Evolutionary conservation across 2,888 invertebrate species (phyloP).

Genomic region (Arge pagana): DNA sequence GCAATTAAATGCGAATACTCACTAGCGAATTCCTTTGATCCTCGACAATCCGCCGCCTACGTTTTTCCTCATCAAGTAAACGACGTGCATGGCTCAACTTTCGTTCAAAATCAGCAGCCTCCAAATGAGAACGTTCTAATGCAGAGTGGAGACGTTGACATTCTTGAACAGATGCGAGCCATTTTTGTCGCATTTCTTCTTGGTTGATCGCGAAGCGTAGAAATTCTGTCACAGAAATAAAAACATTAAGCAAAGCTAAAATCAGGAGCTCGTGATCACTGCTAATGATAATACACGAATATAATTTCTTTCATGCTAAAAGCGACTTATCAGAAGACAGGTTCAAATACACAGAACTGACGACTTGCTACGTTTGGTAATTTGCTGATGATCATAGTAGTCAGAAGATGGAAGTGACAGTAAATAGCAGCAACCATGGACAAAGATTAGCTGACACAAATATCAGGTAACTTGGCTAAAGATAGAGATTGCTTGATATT

Average conservation of each 20-base stretch:
- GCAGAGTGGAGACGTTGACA: conserved; percentile 73
- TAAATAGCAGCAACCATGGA: no score
- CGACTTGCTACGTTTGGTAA: no score
- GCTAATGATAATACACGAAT: no score
- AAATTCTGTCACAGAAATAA: conserved; percentile 64
- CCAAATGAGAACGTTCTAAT: conserved; percentile 72
- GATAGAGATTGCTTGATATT: no score
- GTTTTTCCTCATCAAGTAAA: conserved; percentile 79
- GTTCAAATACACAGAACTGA: no score
- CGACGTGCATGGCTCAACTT: conserved; percentile 82
- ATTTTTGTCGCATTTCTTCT: conserved; percentile 72
- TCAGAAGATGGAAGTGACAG: no score
- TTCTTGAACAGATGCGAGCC: conserved; percentile 72
- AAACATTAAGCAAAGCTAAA: conserved; percentile 12
- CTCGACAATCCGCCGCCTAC: conserved; percentile 70
- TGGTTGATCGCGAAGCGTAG: conserved; percentile 73
- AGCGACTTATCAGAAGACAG: no score
- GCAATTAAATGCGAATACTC: conserved; percentile 36
- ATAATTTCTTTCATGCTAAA: no score
- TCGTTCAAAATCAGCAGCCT: conserved; percentile 76
- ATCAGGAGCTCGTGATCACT: no score
- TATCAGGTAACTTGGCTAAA: no score
- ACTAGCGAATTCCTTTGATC: conserved; percentile 76
- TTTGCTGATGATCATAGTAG: no score
- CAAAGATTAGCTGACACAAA: no score